Percentiles rank a stretch among this genome's conserved stretches.
Conservation (phyloP, 2,797 vertebrate genomes). For the Choloepus didactylus region DNA sequence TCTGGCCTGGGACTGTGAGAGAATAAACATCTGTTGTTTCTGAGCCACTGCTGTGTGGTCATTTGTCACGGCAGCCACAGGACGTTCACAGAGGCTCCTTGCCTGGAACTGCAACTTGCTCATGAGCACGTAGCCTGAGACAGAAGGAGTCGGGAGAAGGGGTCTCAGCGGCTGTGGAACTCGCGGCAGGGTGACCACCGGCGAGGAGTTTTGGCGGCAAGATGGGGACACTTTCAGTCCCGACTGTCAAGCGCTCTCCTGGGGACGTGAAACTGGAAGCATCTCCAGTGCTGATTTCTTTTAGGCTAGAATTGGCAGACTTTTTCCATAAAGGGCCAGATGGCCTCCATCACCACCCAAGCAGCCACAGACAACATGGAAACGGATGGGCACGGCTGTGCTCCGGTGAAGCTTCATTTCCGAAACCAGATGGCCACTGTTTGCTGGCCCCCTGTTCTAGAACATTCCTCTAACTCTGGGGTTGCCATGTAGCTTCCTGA, state of each 20-base stretch:
- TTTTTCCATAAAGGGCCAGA: not conserved
- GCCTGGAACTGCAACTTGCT: not conserved
- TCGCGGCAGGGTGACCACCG: not conserved
- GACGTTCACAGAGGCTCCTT: not conserved
- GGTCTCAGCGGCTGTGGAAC: rapidly evolving
- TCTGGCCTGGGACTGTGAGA: not conserved
- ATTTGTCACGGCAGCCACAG: no score
- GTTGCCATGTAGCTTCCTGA: not conserved
- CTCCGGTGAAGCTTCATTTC: not conserved
- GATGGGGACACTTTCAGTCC: not conserved
- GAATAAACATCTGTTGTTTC: not conserved
- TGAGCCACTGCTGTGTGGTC: not conserved
- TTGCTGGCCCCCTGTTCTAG: not conserved
- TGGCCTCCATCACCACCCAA: not conserved
- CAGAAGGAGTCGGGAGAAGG: not conserved
- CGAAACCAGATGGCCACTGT: rapidly evolving
- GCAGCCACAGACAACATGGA: rapidly evolving
- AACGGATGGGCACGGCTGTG: rapidly evolving
- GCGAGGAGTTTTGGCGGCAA: rapidly evolving
- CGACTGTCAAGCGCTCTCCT: not conserved
- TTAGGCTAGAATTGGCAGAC: not conserved
- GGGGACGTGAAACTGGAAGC: not conserved
- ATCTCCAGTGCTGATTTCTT: not conserved
- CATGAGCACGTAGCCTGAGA: not conserved
- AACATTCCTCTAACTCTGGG: not conserved